A percentile compares a stretch with the other conserved stretches of the same genome.
Evolutionary conservation across 1,140 invertebrate genomes (phyloP).

Genomic region (Paraescarpia echinospica): DNA sequence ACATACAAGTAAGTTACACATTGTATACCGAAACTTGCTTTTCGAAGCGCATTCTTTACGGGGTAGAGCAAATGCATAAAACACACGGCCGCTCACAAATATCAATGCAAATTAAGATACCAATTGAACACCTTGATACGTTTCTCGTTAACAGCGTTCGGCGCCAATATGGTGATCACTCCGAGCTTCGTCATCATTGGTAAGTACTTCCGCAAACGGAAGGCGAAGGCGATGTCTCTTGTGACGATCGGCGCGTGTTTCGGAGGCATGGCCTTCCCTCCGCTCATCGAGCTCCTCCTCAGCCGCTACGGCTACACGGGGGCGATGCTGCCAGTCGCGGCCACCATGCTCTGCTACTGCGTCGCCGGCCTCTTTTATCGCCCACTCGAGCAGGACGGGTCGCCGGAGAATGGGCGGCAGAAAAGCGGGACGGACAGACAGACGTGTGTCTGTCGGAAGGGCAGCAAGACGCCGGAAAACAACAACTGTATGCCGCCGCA

Average conservation of each 20-base stretch:
- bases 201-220: slow-evolving; percentile 44
- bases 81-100: neutral
- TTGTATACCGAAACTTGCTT: neutral
- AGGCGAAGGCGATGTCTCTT: slow-evolving; percentile 49
- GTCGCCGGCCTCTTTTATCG: slow-evolving; percentile 73
- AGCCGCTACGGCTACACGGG: slow-evolving; percentile 38
- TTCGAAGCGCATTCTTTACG: neutral
- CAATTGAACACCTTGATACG: neutral
- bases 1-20: too few relatives aligned
- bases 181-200: slow-evolving; percentile 51
- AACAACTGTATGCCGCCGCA: neutral
- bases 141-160: slow-evolving; percentile 39
- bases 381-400: neutral
- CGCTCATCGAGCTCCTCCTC: slow-evolving; percentile 40
- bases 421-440: neutral
- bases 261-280: slow-evolving; percentile 39
- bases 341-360: slow-evolving; percentile 78
- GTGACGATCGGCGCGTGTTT: slow-evolving; percentile 43
- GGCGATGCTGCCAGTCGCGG: slow-evolving; percentile 73
- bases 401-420: neutral
- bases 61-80: neutral
- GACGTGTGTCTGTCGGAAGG: neutral
- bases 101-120: neutral
- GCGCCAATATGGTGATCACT: slow-evolving; percentile 46
- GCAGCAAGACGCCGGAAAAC: neutral